phyloP scores from a whole-genome alignment of 2,113 vertebrate genomes.

The Microcebus murinus region DNA sequence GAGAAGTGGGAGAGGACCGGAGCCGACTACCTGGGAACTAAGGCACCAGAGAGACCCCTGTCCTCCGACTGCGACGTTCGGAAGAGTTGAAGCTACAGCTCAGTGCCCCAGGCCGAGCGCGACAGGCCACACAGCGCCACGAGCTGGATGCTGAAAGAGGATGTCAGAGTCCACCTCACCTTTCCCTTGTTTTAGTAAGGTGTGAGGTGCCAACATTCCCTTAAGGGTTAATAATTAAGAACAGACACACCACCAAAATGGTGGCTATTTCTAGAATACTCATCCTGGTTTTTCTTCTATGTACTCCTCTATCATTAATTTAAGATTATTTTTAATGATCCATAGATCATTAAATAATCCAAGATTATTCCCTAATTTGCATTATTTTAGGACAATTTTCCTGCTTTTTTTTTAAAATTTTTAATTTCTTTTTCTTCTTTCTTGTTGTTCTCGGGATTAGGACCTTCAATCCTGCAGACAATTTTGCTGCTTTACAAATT shows the following conservation, averaged over 20 bases:
- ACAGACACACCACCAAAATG: neutral
- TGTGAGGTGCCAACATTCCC: neutral
- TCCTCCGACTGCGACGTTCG: neutral
- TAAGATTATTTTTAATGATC: no score
- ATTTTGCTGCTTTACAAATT: neutral
- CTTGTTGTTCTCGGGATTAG: no score
- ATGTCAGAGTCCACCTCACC: neutral
- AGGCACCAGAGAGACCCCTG: accelerated
- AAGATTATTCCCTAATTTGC: neutral
- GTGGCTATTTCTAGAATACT: neutral
- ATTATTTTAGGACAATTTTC: neutral
- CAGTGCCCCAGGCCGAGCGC: neutral
- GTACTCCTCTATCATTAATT: neutral
- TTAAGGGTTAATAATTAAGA: neutral
- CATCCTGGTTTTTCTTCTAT: neutral
- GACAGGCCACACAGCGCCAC: accelerated
- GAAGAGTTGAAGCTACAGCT: neutral
- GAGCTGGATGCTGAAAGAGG: neutral
- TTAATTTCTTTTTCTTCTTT: no score
- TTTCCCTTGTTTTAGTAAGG: neutral
- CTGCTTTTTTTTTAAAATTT: neutral
- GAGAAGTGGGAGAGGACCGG: neutral
- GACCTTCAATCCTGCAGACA: no score
- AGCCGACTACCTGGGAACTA: neutral
- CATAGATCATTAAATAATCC: no score